Percentiles rank a stretch among this genome's conserved stretches.
Evolutionary conservation across 35 echinoderm and acorn worm species (phyloP).

Genomic region (Heliocidaris erythrogramma): DNA sequence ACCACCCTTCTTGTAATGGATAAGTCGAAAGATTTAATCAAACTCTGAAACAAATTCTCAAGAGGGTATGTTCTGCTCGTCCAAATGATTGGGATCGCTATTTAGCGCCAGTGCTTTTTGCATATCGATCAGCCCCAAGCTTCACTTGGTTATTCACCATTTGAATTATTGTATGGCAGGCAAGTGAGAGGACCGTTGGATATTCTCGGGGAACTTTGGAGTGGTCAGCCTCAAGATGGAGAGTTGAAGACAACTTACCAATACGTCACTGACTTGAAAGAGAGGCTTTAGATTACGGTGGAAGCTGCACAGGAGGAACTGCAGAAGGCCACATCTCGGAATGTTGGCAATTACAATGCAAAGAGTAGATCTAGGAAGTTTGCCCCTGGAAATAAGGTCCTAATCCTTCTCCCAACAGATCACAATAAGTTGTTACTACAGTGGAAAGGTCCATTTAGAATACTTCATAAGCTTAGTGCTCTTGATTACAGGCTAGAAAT

Average conservation of each 20-base stretch:
- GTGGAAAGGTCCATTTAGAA: conserved; percentile 44
- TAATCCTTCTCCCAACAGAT: too few relatives aligned
- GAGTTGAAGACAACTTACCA: neutral
- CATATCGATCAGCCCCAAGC: conserved; percentile 64
- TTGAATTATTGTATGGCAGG: conserved; percentile 64
- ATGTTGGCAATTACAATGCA: too few relatives aligned
- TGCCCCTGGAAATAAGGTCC: too few relatives aligned
- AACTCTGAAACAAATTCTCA: conserved; percentile 67
- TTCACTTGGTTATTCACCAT: conserved; percentile 49
- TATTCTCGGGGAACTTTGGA: conserved; percentile 38
- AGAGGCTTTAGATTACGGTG: neutral
- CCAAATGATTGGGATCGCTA: conserved; percentile 62
- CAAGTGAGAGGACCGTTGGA: conserved; percentile 50
- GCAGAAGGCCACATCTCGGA: neutral
- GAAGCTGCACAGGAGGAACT: neutral
- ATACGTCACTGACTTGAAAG: neutral
- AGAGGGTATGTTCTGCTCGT: conserved; percentile 7
- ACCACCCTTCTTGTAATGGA: conserved; percentile 59
- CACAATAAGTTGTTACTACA: conserved; percentile 31
- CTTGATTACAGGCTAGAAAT: conserved; percentile 22
- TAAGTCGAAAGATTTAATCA: conserved; percentile 61
- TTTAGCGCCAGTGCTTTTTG: conserved; percentile 61
- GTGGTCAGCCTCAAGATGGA: neutral
- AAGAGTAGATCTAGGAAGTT: too few relatives aligned
- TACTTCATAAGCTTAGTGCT: conserved; percentile 12